Evolutionary conservation across 2,888 invertebrate species (phyloP), one percentile per base, ranked within the genome.

Genomic region (Noctua comes): DNA sequence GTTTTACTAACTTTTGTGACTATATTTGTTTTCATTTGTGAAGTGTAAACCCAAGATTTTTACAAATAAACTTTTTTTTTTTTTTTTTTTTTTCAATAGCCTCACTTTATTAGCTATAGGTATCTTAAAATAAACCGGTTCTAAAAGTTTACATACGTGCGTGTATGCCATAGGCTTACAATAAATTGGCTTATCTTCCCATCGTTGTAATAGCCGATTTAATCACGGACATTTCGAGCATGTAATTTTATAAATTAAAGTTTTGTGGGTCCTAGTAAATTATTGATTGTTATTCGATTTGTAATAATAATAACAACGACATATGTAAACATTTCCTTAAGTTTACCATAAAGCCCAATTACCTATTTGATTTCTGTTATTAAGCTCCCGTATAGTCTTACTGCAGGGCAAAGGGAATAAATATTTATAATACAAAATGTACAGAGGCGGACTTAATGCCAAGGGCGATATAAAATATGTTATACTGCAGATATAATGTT

Each of bases 271-370:
- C 18, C 48, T 24, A n/a, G 24, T 46, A 13, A 75, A 68, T 66
- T 66, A 68, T 66, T 66, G 18, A 36, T 75, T 24, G 27, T 70
- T 70, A 77, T 83, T 43, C 40, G 59, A 76, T 76, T 69, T n/a
- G n/a, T n/a, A n/a, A n/a, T 2, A 4, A 36, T 36, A 48, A 40
- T 48, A 48, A 27, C 48, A 40, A 18, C 16, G 13, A 24, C 65
- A n/a, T n/a, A 43, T 4, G 4, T 6, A 11, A 62, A 62, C 10
- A 0, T 59, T 13, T 21, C 3, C 13, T 40, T 3, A 54, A 54
- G 11, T 65, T 65, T 0, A 40, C 16, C 7, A 40, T 16, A 54
- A 54, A 4, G 54, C 1, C 11, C n/a, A n/a, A n/a, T 3, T 4
- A n/a, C 24, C 7, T n/a, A 13, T 13, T 43, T 31, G n/a, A n/a